Base-by-base conservation (phyloP, 2,113 vertebrate genomes). In the Hepsetus odoe region DNA sequence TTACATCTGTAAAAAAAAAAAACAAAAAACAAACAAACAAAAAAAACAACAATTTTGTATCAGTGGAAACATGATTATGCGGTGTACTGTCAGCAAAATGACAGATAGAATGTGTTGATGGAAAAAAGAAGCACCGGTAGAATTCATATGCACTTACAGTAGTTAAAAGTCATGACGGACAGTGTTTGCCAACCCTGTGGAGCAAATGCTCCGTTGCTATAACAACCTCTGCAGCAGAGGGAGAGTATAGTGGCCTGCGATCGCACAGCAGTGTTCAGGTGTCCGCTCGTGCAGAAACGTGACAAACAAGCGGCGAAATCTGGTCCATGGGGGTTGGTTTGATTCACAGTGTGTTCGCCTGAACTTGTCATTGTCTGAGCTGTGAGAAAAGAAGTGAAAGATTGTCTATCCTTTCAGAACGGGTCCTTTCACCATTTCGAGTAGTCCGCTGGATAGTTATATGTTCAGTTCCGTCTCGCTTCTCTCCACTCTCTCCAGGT, bases 111-210 rank as follows among this genome's bases (percentile, higher is more conserved):
- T 33, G 46, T 55, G 53, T 49, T 49, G 26, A 32, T 30, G 58
- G 20, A 61, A 61, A 61, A 28, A 78, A 59, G 77, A 24, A 69
- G 70, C 69, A 73, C 70, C 70, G 5, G 61, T 40, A 55, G 74
- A 76, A 35, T 67, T 55, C 40, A 24, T 67, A n/a, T 40, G 46
- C 40, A 62, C 56, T 74, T 77, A 56, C 42, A 79, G 68, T 72
- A 53, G 58, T 55, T 65, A 40, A 71, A 38, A n/a, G 18, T 35
- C 32, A 35, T 38, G 8, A 13, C 11, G 33, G 61, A 65, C 20
- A 9, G 4, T 12, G 61, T 38, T 49, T 55, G 18, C 61, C 61
- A 38, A 38, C 32, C 61, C 32, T 65, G 61, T n/a, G 61, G 32
- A 65, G 30, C 32, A 7, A 33, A 65, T n/a, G 33, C 32, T 16